Evolutionary conservation across 2,888 invertebrate genomes (phyloP).

Genomic region (Gnatocerus cornutus): DNA sequence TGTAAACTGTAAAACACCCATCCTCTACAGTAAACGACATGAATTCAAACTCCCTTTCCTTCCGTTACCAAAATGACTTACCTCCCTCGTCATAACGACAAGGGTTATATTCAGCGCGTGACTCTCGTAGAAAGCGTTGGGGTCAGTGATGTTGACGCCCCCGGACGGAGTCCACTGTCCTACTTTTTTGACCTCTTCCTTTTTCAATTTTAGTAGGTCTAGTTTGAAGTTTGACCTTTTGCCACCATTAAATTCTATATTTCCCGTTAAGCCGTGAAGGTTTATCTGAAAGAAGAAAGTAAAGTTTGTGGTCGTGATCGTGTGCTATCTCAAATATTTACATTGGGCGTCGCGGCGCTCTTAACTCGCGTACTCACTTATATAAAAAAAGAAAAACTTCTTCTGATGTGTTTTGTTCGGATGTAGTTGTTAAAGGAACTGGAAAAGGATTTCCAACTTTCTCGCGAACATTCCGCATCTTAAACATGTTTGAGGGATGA

Average conservation of each 20-base stretch:
- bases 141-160: slow-evolving; percentile 88
- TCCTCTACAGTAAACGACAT: not conserved
- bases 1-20: not conserved
- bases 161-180: slow-evolving; percentile 86
- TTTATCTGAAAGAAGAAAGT: slow-evolving; percentile 76
- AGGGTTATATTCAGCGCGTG: slow-evolving; percentile 89
- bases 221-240: slow-evolving; percentile 88
- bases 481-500: slow-evolving; percentile 32
- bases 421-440: slow-evolving; percentile 34
- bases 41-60: not conserved
- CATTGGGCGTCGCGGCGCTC: slow-evolving; percentile 17
- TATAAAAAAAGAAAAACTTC: slow-evolving; percentile 37
- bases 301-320: slow-evolving; percentile 8
- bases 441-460: slow-evolving; percentile 49
- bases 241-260: slow-evolving; percentile 89
- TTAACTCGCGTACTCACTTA: slow-evolving; percentile 20
- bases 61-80: slow-evolving; percentile 67
- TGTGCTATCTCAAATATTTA: slow-evolving; percentile 43
- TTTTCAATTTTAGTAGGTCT: slow-evolving; percentile 87
- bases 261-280: slow-evolving; percentile 90
- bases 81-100: slow-evolving; percentile 92
- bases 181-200: slow-evolving; percentile 85
- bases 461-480: slow-evolving; percentile 45
- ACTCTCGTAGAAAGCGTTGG: slow-evolving; percentile 88
- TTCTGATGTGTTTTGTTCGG: slow-evolving; percentile 45